Evolutionary conservation across 2,797 vertebrate genomes (phyloP), one percentile per base, ranked within the genome.

Genomic region (Pantherophis alleghaniensis): DNA sequence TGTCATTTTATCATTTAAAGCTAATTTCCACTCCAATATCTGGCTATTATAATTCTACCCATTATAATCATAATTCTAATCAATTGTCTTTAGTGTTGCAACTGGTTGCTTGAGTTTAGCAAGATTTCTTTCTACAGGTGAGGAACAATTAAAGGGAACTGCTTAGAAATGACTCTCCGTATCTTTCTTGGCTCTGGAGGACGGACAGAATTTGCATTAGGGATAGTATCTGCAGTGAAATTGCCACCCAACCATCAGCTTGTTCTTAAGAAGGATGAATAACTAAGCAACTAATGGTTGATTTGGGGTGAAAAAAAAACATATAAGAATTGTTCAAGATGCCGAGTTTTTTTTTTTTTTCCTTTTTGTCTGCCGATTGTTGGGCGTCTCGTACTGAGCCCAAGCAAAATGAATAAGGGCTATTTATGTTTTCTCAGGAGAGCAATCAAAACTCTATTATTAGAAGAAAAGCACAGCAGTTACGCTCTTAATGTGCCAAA

Each of bases 371-470:
- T 26, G 55, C n/a, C 74, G 42, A 5, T 12, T 61, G 24, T 91
- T 86, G 9, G 55, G 55, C 61, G 2, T 74, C 92, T 92, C 69
- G 91, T 97, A 95, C 93, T 69, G 91, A 89, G 95, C 2, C 88
- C 90, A 16, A 1, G 2, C 57, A 20, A 91, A 97, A 92, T 47
- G 89, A 89, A 89, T 63, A 94, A 92, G 37, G 56, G 55, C 88
- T 96, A 92, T 97, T 96, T 96, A 95, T 96, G 91, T 96, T 96
- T 94, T 94, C 95, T 94, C 63, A 3, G 93, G 93, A 94, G 96
- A 93, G 93, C 92, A 91, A 53, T 95, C 95, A 95, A 94, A 79
- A 92, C 94, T 93, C 93, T 95, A 92, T 96, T 93, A 91, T 86
- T 93, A 94, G 87, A 90, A 96, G 74, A 95, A 88, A 94, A 95